phyloP scores from a whole-genome alignment of 2,888 invertebrate genomes.

The Deroplatys truncata region DNA sequence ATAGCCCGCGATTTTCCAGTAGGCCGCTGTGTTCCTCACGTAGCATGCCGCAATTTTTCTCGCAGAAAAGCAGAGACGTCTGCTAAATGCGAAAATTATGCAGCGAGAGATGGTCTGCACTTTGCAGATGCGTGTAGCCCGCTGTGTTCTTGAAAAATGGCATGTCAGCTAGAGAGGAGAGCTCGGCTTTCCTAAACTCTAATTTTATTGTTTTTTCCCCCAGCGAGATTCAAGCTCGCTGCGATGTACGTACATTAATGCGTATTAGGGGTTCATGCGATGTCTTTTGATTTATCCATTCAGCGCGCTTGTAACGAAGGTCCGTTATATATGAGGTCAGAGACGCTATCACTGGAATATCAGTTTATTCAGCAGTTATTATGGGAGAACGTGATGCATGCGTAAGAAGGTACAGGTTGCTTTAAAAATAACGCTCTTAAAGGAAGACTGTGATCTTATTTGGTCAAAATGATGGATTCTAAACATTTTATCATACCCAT shows the following conservation, averaged over 20 bases:
- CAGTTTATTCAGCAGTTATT: too few relatives aligned
- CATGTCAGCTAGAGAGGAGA: neutral
- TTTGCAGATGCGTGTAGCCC: neutral
- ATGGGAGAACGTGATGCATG: too few relatives aligned
- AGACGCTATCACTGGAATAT: neutral
- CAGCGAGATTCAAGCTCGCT: neutral
- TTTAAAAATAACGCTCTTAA: too few relatives aligned
- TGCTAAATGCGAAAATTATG: neutral
- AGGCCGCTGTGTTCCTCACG: neutral
- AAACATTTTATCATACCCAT: too few relatives aligned
- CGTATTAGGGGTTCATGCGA: neutral
- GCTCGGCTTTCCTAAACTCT: neutral
- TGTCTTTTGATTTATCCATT: neutral
- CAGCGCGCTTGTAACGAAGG: neutral
- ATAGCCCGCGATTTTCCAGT: neutral
- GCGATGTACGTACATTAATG: neutral
- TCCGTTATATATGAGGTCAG: neutral
- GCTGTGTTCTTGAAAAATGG: neutral
- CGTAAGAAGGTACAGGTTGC: too few relatives aligned
- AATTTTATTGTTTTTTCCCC: neutral
- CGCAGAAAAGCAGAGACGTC: neutral
- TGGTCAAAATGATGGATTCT: too few relatives aligned
- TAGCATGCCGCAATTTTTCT: neutral
- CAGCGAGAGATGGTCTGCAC: neutral
- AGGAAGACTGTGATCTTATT: too few relatives aligned